Conservation (phyloP, 2,888 invertebrate species). For the Agelastica alni region DNA sequence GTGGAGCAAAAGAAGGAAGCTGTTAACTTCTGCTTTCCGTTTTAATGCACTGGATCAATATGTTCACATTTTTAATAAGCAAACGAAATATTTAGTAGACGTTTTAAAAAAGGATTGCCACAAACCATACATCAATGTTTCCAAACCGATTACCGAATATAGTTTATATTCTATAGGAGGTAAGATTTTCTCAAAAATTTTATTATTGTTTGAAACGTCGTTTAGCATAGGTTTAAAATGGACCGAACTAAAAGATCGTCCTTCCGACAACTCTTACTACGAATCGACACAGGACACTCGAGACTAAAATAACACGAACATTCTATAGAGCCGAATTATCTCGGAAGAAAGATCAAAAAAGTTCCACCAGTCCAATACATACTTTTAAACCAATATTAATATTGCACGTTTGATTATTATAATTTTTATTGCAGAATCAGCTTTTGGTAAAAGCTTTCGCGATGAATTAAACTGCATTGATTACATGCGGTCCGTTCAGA, state of each 20-base stretch:
- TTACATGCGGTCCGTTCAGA: constrained; percentile 9
- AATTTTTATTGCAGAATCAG: constrained; percentile 6
- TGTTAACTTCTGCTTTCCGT: constrained; percentile 40
- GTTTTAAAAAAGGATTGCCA: constrained; percentile 19
- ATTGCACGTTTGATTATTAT: too few relatives aligned
- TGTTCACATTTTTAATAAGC: constrained; percentile 32
- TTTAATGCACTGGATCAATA: constrained; percentile 38
- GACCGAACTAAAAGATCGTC: too few relatives aligned
- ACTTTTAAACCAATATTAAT: too few relatives aligned
- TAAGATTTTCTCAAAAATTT: constrained; percentile 2
- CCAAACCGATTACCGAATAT: constrained; percentile 32
- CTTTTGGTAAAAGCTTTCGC: constrained; percentile 3
- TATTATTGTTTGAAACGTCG: neutral
- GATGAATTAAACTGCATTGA: neutral
- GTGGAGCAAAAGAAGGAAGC: constrained; percentile 37
- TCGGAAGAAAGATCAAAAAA: too few relatives aligned
- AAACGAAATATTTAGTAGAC: constrained; percentile 32
- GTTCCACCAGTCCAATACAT: too few relatives aligned
- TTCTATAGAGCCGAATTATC: neutral
- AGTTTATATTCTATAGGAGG: constrained; percentile 37
- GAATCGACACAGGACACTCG: too few relatives aligned
- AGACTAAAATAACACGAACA: too few relatives aligned
- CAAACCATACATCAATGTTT: constrained; percentile 28
- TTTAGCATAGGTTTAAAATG: neutral
- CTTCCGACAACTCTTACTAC: too few relatives aligned